These are phyloP conservation scores for Drosophila picticornis DNA, from an alignment of 2,888 invertebrate genomes.

Conservation along the genomic window DNA sequence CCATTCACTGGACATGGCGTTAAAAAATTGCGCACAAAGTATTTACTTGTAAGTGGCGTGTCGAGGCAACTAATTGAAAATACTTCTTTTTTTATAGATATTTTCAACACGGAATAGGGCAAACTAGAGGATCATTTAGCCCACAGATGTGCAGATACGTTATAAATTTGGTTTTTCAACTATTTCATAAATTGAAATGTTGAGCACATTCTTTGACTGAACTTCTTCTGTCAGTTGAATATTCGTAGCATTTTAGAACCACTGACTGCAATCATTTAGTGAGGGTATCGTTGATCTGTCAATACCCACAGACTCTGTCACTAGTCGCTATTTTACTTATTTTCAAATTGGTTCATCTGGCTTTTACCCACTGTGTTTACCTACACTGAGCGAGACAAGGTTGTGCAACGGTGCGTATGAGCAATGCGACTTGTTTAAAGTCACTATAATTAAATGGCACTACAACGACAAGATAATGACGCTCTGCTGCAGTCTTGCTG, in stretches of 20 bases:
- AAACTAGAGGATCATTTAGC: not conserved
- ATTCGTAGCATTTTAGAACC: not conserved
- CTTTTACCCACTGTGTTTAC: slow-evolving; percentile 46
- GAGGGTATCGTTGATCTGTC: slow-evolving; percentile 23
- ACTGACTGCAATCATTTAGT: not conserved
- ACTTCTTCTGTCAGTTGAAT: not conserved
- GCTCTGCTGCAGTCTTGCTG: slow-evolving; percentile 34
- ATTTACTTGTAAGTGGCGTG: slow-evolving; percentile 27
- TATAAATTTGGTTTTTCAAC: not conserved
- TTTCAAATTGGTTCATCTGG: slow-evolving; percentile 28
- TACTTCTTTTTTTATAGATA: not conserved
- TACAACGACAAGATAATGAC: slow-evolving; percentile 48
- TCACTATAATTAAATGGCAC: slow-evolving; percentile 75
- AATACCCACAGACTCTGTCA: not conserved
- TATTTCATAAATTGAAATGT: not conserved
- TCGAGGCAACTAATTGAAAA: slow-evolving; percentile 6
- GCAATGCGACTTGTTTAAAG: slow-evolving; percentile 69
- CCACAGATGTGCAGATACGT: not conserved
- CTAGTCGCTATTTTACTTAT: slow-evolving; percentile 4
- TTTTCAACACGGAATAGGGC: not conserved
- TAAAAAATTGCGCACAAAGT: slow-evolving; percentile 19
- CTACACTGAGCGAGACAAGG: slow-evolving; percentile 12
- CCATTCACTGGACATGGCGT: slow-evolving; percentile 48
- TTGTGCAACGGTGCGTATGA: slow-evolving; percentile 58
- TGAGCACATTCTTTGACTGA: too few species aligned